Base-by-base conservation (phyloP, 1,140 invertebrate genomes). In the Zaprionus nigranus region DNA sequence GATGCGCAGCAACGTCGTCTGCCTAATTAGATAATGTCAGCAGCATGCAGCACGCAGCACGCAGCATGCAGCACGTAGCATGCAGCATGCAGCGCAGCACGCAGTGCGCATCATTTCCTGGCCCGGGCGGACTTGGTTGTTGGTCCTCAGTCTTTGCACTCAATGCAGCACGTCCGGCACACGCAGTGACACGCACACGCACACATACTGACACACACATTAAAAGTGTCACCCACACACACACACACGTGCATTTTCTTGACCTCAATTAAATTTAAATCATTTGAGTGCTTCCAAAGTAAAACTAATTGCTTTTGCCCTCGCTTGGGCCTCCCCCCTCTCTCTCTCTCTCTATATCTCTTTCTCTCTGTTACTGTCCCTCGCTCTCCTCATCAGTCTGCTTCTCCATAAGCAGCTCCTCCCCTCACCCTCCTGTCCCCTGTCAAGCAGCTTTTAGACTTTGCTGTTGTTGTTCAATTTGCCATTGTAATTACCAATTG, bases 11-110 rank as follows among this genome's bases (percentile, higher is more conserved):
- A 22, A n/a, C 68, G 43, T 65, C 53, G 58, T 66, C 67, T 68
- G 84, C 81, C 84, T 90, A 87, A 87, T 87, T 87, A 87, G 84
- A 90, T 88, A 87, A 90, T 90, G 84, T 87, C 84, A 88, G 61
- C 76, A 84, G 81, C 83, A 87, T 40, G 43, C 68, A 51, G 79
- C 82, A 86, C 38, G 54, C 54, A 46, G 49, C 49, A 62, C 53
- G 46, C 0, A 49, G 46, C 17, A 12, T 5, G 54, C 67, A 78
- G 79, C 82, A 86, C n/a, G n/a, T n/a, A 49, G 46, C 17, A 12
- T 5, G 54, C 67, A 78, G 79, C 82, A 86, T 43, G 54, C 63
- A 46, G 59, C 54, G 40, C n/a, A n/a, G 40, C 40, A 20, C 7
- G 40, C 38, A 38, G 59, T 54, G 59, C 60, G 59, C 60, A 56